These are phyloP conservation scores for Hydrophis major DNA, from an alignment of 2,797 vertebrate species.

Conservation along the genomic window DNA sequence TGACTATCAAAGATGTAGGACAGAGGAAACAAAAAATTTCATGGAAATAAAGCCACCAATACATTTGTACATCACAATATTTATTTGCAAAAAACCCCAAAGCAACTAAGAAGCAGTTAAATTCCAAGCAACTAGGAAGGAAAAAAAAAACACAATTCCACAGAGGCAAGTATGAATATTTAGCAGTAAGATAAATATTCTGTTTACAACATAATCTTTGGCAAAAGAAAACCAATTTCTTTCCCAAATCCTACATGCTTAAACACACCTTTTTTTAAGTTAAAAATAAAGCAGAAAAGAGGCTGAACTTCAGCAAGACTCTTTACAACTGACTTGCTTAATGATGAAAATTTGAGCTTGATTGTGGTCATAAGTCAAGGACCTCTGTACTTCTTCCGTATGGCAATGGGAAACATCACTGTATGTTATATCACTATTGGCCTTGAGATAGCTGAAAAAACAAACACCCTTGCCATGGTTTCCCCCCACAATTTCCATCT, in stretches of 20 bases:
- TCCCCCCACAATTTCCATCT: neutral
- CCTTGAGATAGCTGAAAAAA: neutral
- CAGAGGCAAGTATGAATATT: neutral
- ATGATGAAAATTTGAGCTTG: too few relatives aligned
- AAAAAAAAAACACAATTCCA: slow-evolving; percentile 10
- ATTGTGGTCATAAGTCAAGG: too few relatives aligned
- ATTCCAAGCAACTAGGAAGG: neutral
- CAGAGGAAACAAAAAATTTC: neutral
- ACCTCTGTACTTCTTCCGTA: neutral
- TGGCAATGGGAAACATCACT: neutral
- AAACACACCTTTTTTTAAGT: neutral
- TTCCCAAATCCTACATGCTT: slow-evolving; percentile 43
- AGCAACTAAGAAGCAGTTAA: neutral
- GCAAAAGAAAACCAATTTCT: slow-evolving; percentile 30
- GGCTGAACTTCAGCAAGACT: too few relatives aligned
- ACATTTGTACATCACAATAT: too few relatives aligned
- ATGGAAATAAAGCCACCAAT: neutral
- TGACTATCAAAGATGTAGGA: neutral
- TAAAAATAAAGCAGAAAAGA: neutral
- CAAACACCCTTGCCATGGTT: neutral
- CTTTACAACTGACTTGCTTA: too few relatives aligned
- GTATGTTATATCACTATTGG: neutral
- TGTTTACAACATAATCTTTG: slow-evolving; percentile 33
- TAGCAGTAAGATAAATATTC: slow-evolving; percentile 14
- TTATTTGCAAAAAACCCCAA: neutral